phyloP scores from a whole-genome alignment of 2,113 vertebrate species.

The Hepsetus odoe region DNA sequence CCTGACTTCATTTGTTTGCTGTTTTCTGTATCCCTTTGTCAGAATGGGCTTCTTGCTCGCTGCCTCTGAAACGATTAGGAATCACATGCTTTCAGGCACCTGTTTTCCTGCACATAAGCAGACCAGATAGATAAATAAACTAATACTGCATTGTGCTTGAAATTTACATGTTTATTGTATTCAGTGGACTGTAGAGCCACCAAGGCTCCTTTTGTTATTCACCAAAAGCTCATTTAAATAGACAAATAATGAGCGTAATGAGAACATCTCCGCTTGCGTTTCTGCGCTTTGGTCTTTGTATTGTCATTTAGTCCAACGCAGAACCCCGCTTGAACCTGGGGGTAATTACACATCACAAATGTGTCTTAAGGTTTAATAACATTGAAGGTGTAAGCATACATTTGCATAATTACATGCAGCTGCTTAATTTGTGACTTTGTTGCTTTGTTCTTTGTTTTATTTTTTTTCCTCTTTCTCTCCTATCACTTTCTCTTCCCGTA shows the following conservation, averaged over 20 bases:
- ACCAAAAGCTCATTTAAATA: conserved; percentile 64
- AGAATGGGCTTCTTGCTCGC: conserved; percentile 77
- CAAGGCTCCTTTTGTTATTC: conserved; percentile 59
- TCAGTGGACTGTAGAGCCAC: conserved; percentile 41
- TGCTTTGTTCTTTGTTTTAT: conserved; percentile 70
- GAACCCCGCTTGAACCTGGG: conserved; percentile 71
- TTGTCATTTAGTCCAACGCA: conserved; percentile 69
- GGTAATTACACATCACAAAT: conserved; percentile 76
- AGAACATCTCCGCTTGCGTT: conserved; percentile 72
- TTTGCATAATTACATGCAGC: conserved; percentile 80
- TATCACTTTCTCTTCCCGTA: conserved; percentile 61
- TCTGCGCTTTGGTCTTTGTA: conserved; percentile 62
- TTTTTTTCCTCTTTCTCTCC: conserved; percentile 44
- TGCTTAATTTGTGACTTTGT: conserved; percentile 80
- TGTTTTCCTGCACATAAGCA: conserved; percentile 21
- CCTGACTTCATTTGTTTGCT: conserved; percentile 81
- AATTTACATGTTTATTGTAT: conserved; percentile 55
- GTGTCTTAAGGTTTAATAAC: conserved; percentile 80
- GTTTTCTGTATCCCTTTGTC: conserved; percentile 85
- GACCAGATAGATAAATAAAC: conserved; percentile 47
- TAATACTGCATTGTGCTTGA: conserved; percentile 41
- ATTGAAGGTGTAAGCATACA: conserved; percentile 76
- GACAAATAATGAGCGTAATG: conserved; percentile 77
- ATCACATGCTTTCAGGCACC: conserved; percentile 28
- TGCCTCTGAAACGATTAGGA: conserved; percentile 83